Percentiles rank a stretch among this genome's conserved stretches.
phyloP scores from a whole-genome alignment of 1,140 invertebrate species.

The Periplaneta americana region DNA sequence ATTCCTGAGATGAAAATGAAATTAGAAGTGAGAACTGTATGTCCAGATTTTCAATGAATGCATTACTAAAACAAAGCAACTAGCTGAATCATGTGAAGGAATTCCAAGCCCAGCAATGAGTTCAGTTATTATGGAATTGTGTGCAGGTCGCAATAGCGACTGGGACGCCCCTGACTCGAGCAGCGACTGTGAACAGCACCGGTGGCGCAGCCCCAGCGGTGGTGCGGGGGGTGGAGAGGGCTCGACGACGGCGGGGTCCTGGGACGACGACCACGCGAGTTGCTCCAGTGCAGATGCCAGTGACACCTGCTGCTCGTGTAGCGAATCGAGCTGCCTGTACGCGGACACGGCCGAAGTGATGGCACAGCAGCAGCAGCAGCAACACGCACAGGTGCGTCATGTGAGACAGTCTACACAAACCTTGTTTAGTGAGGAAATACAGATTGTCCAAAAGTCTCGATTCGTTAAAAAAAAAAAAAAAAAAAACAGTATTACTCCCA shows the following conservation, averaged over 20 bases:
- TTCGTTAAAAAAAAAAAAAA: too few species aligned
- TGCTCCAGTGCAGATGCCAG: conserved; percentile 42
- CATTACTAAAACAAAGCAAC: too few species aligned
- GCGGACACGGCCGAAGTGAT: conserved; percentile 39
- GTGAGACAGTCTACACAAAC: neutral
- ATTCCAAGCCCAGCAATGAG: too few species aligned
- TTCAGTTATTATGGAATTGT: too few species aligned
- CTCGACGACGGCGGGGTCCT: conserved; percentile 3
- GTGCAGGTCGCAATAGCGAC: neutral
- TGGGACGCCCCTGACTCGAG: neutral
- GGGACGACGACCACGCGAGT: conserved; percentile 3
- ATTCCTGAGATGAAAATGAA: too few species aligned
- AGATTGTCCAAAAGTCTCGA: neutral
- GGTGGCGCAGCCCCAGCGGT: conserved; percentile 20
- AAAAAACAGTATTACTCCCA: too few species aligned
- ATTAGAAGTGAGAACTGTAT: too few species aligned
- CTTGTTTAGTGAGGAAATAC: neutral
- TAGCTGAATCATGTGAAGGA: too few species aligned
- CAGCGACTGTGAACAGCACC: conserved; percentile 7
- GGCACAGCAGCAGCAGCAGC: conserved; percentile 34
- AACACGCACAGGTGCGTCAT: neutral
- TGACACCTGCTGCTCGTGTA: conserved; percentile 43
- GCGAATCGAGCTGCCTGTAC: conserved; percentile 42
- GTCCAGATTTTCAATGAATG: too few species aligned
- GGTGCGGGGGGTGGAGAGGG: conserved; percentile 7